Percentiles rank a stretch among this genome's conserved stretches.
These are phyloP conservation scores for Pasiphila rectangulata DNA, from an alignment of 2,888 invertebrate species.

Conservation along the genomic window DNA sequence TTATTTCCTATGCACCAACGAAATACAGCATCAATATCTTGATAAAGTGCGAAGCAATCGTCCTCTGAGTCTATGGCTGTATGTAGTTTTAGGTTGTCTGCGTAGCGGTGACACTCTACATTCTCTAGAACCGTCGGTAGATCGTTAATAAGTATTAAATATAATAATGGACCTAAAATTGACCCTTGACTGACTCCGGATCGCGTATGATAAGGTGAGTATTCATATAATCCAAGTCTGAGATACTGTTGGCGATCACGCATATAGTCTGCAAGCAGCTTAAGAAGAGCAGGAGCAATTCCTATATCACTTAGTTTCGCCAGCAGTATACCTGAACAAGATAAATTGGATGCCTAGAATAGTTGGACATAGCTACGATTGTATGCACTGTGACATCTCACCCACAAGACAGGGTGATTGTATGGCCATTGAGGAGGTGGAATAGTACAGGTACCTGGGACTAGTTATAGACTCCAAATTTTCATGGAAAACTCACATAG, in stretches of 20 bases:
- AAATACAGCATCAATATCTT: background rate
- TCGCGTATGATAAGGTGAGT: background rate
- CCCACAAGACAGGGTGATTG: no score
- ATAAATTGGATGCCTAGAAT: no score
- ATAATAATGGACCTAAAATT: background rate
- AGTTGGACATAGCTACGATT: no score
- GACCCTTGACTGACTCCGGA: background rate
- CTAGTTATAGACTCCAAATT: no score
- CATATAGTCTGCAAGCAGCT: background rate
- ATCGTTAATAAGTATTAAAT: background rate
- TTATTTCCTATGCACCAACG: background rate
- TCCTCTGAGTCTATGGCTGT: background rate
- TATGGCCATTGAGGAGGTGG: no score
- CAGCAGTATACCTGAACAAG: no score
- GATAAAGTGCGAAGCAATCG: background rate
- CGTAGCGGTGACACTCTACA: background rate
- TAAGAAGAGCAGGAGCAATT: no score
- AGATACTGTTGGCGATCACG: conserved; percentile 1
- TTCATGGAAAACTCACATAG: no score
- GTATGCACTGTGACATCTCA: no score
- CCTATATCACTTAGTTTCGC: background rate
- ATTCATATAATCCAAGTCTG: background rate
- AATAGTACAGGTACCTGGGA: no score
- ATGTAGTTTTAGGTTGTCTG: background rate
- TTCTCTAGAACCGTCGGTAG: background rate